These are phyloP conservation scores for Meandrusa payeni DNA, from an alignment of 2,888 invertebrate genomes.

Conservation along the genomic window DNA sequence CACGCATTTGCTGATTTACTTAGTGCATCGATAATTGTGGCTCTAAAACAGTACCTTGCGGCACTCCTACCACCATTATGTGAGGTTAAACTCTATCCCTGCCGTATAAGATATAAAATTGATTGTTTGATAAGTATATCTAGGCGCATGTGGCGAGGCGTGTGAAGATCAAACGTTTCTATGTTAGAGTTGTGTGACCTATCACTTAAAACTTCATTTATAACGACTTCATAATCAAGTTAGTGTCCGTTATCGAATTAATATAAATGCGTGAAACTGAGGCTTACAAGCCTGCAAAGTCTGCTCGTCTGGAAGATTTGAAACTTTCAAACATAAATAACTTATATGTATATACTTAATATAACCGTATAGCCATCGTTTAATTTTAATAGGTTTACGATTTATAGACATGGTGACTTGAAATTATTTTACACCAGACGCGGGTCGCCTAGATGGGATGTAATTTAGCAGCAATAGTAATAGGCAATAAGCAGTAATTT, in stretches of 20 bases:
- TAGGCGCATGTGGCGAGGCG: slow-evolving; percentile 29
- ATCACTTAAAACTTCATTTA: slow-evolving; percentile 38
- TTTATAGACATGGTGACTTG: no score
- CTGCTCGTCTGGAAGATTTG: no score
- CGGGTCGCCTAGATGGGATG: no score
- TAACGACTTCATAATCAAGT: slow-evolving; percentile 36
- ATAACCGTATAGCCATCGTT: no score
- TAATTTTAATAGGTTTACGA: no score
- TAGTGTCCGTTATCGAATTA: slow-evolving; percentile 25
- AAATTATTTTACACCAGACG: no score
- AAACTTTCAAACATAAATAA: no score
- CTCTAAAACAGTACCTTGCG: slow-evolving; percentile 37
- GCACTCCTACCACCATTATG: background rate
- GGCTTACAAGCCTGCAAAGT: no score
- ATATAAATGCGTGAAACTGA: slow-evolving; percentile 16
- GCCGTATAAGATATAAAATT: slow-evolving; percentile 7
- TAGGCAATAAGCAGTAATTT: no score
- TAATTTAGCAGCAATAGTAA: no score
- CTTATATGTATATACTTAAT: no score
- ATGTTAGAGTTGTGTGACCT: slow-evolving; percentile 33
- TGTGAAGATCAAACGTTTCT: slow-evolving; percentile 39
- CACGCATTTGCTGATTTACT: slow-evolving; percentile 47
- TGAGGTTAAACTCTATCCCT: slow-evolving; percentile 17
- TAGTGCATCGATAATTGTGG: slow-evolving; percentile 46
- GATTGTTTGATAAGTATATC: slow-evolving; percentile 24